phyloP scores from a whole-genome alignment of 2,888 invertebrate genomes.

The Ophioninae sp. region DNA sequence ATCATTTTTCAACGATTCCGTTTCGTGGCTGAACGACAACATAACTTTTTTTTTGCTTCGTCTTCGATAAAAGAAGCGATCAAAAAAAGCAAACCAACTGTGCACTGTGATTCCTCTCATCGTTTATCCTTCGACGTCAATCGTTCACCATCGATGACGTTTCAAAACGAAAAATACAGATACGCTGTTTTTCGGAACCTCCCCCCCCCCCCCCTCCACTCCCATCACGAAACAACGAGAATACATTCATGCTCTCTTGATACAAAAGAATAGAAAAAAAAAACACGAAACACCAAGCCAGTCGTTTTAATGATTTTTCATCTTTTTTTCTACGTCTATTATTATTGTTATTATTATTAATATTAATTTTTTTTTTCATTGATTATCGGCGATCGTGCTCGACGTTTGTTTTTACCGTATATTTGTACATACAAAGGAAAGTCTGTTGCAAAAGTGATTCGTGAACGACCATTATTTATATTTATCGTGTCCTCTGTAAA shows the following conservation, averaged over 20 bases:
- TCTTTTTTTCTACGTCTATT: not conserved
- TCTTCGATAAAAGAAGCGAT: not conserved
- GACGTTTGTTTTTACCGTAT: conserved; percentile 35
- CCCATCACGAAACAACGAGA: conserved; percentile 17
- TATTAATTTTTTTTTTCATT: conserved; percentile 14
- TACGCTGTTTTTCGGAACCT: not conserved
- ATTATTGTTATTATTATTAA: not conserved
- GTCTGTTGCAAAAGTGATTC: conserved; percentile 32
- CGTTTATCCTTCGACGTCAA: not conserved
- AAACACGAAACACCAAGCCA: not conserved
- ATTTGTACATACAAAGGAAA: conserved; percentile 51
- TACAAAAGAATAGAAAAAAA: conserved; percentile 10
- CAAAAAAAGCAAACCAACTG: not conserved
- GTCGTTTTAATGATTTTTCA: not conserved
- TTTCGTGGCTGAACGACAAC: not conserved
- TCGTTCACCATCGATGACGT: not conserved
- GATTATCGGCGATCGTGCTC: conserved; percentile 32
- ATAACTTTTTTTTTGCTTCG: not conserved
- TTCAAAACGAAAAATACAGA: conserved; percentile 3
- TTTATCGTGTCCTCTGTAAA: conserved; percentile 57
- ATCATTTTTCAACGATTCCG: not conserved
- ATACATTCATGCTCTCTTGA: not conserved
- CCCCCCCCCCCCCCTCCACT: not conserved
- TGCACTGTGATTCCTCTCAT: not conserved
- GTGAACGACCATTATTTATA: conserved; percentile 36